Conservation (phyloP, 2,888 invertebrate genomes). For the Sipha maydis region DNA sequence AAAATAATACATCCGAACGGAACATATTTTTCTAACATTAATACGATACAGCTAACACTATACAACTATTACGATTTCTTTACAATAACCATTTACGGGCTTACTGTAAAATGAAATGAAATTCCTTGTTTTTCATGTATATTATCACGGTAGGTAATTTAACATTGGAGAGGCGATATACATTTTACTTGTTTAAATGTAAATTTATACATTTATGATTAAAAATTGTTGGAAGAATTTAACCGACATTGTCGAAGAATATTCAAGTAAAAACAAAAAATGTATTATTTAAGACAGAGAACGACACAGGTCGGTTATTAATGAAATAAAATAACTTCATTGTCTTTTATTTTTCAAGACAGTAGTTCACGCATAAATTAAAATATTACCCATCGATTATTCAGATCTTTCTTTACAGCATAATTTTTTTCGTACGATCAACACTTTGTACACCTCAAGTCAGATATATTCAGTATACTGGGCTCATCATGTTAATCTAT, state of each 20-base stretch:
- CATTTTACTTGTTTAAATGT: neutral
- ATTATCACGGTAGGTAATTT: neutral
- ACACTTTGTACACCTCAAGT: too few relatives aligned
- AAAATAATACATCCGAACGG: neutral
- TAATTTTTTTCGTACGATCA: too few relatives aligned
- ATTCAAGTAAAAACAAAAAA: neutral
- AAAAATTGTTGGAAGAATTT: neutral
- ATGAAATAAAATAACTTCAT: neutral
- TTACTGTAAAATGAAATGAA: neutral
- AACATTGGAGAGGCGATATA: neutral
- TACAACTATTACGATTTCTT: neutral
- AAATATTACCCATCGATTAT: too few relatives aligned
- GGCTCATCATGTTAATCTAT: too few relatives aligned
- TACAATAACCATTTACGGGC: neutral
- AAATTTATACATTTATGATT: neutral
- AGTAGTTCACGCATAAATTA: too few relatives aligned
- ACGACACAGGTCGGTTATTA: neutral
- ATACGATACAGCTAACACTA: too few relatives aligned
- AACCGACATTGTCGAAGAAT: neutral
- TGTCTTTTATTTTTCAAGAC: too few relatives aligned
- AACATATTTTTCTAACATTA: too few relatives aligned
- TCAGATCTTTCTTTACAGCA: too few relatives aligned
- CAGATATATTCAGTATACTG: too few relatives aligned
- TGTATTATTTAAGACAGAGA: neutral
- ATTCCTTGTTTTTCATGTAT: too few relatives aligned